Evolutionary conservation across 2,113 vertebrate species (phyloP), one percentile per base, ranked within the genome.

Genomic region (Centrocercus urophasianus): DNA sequence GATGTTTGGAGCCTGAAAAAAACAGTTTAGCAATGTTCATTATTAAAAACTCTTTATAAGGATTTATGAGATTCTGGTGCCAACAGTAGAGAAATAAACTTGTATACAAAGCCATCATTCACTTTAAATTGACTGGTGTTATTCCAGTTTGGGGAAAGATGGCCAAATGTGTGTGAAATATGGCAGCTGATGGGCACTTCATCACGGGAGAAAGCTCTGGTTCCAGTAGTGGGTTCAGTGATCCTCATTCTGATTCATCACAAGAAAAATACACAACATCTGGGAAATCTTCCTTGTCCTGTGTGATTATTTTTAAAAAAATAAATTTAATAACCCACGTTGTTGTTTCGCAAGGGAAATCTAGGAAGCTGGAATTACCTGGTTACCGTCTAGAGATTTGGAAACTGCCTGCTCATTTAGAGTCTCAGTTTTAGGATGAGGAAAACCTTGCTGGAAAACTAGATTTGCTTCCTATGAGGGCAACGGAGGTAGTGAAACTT

Each of bases 401-500:
- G 38, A 76, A 79, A 42, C 40, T 16, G 65, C 16, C 50, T 84
- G 15, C n/a, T 84, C 70, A 18, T 70, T 85, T 89, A 34, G 24
- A 67, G 34, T 2, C 3, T 64, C 59, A 77, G 56, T 50, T 89
- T 59, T 54, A 84, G 43, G 43, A 40, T 32, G 75, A 59, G 34
- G 34, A 70, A 75, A 47, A 17, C 12, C 24, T 65, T 76, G 30
- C 24, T 14, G 28, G 67, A 71, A 61, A 40, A 12, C 71, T 83
- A 34, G 24, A 36, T 93, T 57, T 93, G 45, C 21, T 74, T 10
- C n/a, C 24, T 48, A 38, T 56, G 24, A 72, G 42, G 67, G 25
- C 20, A 80, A 40, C 48, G 47, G 14, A 47, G 52, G 34, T 1
- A 0, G 10, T 48, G 42, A 32, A 48, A 56, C 10, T 0, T 0